These are phyloP conservation scores for Takifugu rubripes DNA, from an alignment of 2,797 vertebrate species.

Conservation along the genomic window DNA sequence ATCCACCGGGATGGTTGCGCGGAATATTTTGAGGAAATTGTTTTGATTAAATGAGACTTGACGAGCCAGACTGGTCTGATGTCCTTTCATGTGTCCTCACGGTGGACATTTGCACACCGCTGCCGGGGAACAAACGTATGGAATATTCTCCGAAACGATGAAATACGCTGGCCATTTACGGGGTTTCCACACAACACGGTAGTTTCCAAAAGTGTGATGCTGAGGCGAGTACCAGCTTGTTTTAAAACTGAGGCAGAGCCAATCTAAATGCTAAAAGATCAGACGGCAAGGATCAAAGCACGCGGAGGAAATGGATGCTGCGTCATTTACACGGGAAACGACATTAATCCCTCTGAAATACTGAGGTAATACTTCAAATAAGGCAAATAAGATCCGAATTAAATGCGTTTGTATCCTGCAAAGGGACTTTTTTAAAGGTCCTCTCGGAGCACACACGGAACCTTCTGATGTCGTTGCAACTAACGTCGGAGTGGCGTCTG, in stretches of 20 bases:
- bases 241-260: slow-evolving; percentile 36
- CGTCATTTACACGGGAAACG: slow-evolving; percentile 51
- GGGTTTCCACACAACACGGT: slow-evolving; percentile 28
- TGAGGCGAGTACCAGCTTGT: slow-evolving; percentile 38
- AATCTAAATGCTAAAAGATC: slow-evolving; percentile 55
- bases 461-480: slow-evolving; percentile 61
- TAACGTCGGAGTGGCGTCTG: slow-evolving; percentile 69
- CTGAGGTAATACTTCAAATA: slow-evolving; percentile 25
- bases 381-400: slow-evolving; percentile 23
- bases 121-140: background rate
- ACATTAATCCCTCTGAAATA: slow-evolving; percentile 24
- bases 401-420: slow-evolving; percentile 38
- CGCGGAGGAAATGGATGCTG: slow-evolving; percentile 51
- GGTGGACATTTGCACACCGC: too few species aligned
- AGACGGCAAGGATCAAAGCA: slow-evolving; percentile 62
- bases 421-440: slow-evolving; percentile 42
- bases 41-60: slow-evolving; percentile 44
- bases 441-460: slow-evolving; percentile 35
- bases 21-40: slow-evolving; percentile 38
- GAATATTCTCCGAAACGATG: slow-evolving; percentile 1
- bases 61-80: slow-evolving; percentile 45
- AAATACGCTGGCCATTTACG: slow-evolving; percentile 21
- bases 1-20: slow-evolving; percentile 38
- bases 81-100: slow-evolving; percentile 23
- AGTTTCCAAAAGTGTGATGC: slow-evolving; percentile 33